phyloP scores from a whole-genome alignment of 2,113 vertebrate species.

The Hiodon alosoides region DNA sequence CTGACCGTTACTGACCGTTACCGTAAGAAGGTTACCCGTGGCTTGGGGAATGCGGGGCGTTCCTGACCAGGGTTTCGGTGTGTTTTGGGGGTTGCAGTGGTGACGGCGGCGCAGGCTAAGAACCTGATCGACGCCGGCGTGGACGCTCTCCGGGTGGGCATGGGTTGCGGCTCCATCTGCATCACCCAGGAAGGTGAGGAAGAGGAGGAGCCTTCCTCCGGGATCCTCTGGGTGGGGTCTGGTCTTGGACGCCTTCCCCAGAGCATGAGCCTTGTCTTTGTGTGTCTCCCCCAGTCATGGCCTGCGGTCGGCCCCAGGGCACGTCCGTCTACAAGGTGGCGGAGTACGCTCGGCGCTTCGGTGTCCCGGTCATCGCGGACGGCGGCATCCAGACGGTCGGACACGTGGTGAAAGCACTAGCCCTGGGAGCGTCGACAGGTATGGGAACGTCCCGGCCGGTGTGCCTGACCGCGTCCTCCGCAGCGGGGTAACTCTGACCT shows the following conservation, averaged over 20 bases:
- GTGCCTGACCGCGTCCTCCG: neutral
- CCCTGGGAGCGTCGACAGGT: constrained; percentile 87
- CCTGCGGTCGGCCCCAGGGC: constrained; percentile 83
- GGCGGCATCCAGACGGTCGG: constrained; percentile 88
- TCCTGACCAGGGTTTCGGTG: neutral
- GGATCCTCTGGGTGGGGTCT: neutral
- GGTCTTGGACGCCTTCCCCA: neutral
- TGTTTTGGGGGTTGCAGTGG: constrained; percentile 59
- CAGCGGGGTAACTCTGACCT: neutral
- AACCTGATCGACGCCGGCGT: constrained; percentile 87
- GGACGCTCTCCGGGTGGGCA: constrained; percentile 82
- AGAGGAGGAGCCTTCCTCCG: neutral
- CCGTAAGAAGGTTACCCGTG: too few species aligned
- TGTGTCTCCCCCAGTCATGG: constrained; percentile 75
- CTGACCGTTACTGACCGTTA: neutral
- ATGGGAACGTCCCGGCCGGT: constrained; percentile 10
- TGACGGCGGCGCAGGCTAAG: constrained; percentile 90
- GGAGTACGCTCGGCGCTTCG: constrained; percentile 83
- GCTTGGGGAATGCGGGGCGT: neutral
- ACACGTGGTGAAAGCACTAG: constrained; percentile 84
- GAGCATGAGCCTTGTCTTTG: neutral
- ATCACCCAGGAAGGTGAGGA: constrained; percentile 86
- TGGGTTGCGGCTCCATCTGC: constrained; percentile 90
- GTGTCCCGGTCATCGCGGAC: constrained; percentile 84
- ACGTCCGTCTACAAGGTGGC: constrained; percentile 89